Evolutionary conservation across 2,797 vertebrate genomes (phyloP).

Genomic region (Pempheris klunzingeri): DNA sequence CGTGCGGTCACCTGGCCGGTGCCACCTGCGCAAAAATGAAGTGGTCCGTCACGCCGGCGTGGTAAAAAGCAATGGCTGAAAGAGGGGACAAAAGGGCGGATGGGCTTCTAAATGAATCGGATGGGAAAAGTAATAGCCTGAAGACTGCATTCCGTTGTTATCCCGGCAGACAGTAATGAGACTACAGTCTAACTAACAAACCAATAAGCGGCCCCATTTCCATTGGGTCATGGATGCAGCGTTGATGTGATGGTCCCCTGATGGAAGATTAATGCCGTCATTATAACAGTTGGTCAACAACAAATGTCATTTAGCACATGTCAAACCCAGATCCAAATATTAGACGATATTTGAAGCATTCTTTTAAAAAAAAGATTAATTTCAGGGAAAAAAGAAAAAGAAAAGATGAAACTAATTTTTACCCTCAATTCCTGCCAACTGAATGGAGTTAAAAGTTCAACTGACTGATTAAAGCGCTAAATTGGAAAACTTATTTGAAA

Average conservation of each 20-base stretch:
- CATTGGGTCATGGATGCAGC: slow-evolving; percentile 10
- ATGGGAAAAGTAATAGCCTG: slow-evolving; percentile 54
- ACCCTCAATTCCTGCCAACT: background rate
- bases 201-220: slow-evolving; percentile 4
- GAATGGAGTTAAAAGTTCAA: slow-evolving; percentile 26
- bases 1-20: slow-evolving; percentile 88
- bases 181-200: slow-evolving; percentile 22
- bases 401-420: background rate
- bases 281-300: background rate
- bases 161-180: slow-evolving; percentile 14
- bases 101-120: slow-evolving; percentile 49
- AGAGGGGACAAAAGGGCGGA: slow-evolving; percentile 24
- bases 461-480: background rate
- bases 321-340: background rate
- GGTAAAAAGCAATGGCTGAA: slow-evolving; percentile 25
- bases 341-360: background rate
- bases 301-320: background rate
- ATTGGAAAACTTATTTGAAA: slow-evolving; percentile 34
- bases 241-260: slow-evolving; percentile 1
- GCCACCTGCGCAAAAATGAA: slow-evolving; percentile 74
- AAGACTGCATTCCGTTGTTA: slow-evolving; percentile 52
- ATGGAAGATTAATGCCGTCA: slow-evolving; percentile 13
- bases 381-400: too few relatives aligned
- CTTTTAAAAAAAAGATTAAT: too few relatives aligned
- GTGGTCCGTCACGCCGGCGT: slow-evolving; percentile 70